Evolutionary conservation across 2,113 vertebrate species (phyloP).

Genomic region (Motacilla alba): DNA sequence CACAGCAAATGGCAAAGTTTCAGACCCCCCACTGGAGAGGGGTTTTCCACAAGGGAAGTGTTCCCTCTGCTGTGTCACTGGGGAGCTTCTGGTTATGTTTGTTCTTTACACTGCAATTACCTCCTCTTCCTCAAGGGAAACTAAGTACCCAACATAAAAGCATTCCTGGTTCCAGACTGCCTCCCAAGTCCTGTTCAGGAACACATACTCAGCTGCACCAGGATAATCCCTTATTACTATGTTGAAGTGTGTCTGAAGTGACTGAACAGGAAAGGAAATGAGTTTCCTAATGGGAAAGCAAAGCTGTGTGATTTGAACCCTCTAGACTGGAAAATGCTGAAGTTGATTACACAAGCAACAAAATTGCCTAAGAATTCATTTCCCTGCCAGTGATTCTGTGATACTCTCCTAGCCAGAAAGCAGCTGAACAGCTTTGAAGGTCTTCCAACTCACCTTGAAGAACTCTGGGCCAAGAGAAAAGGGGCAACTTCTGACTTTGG

Average conservation of each 20-base stretch:
- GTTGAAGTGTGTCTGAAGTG: not conserved
- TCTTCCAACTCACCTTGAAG: not conserved
- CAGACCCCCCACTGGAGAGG: not conserved
- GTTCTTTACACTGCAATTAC: not conserved
- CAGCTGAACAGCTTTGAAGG: not conserved
- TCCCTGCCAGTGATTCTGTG: not conserved
- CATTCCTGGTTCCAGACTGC: not conserved
- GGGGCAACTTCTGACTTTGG: not conserved
- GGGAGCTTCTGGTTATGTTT: not conserved
- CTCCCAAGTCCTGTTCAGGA: not conserved
- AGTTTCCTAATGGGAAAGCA: not conserved
- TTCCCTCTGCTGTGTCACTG: not conserved
- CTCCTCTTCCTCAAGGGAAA: not conserved
- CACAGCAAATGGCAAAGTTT: not conserved
- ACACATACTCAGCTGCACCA: not conserved
- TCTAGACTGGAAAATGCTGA: not conserved
- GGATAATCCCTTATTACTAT: not conserved
- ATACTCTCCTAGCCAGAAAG: not conserved
- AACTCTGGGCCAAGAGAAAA: not conserved
- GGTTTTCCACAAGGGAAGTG: not conserved
- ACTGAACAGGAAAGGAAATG: not conserved
- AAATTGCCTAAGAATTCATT: not conserved
- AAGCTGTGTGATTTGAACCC: not conserved
- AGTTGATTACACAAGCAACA: not conserved
- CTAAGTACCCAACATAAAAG: not conserved